Evolutionary conservation across 2,888 invertebrate genomes (phyloP).

Genomic region (Nematopogon swammerdamellus): DNA sequence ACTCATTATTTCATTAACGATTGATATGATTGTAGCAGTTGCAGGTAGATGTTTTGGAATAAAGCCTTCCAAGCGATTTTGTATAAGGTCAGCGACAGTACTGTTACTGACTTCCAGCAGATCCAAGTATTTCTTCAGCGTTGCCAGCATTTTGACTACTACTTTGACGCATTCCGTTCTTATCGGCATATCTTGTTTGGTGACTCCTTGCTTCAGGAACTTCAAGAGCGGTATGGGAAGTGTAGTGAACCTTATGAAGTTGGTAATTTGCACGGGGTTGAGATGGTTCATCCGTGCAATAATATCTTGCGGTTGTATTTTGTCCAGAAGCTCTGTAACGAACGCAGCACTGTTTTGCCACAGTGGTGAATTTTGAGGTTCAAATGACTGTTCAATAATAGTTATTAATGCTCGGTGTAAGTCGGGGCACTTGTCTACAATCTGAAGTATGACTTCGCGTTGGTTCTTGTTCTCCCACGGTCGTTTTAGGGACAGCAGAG

Average conservation of each 20-base stretch:
- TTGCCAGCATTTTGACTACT: constrained; percentile 54
- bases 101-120: constrained; percentile 36
- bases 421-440: constrained; percentile 68
- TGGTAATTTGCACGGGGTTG: constrained; percentile 47
- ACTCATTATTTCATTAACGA: constrained; percentile 30
- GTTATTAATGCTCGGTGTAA: constrained; percentile 61
- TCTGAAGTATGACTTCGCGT: constrained; percentile 59
- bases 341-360: constrained; percentile 52
- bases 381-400: constrained; percentile 58
- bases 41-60: constrained; percentile 44
- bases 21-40: constrained; percentile 25
- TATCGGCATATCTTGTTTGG: constrained; percentile 29
- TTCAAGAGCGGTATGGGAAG: constrained; percentile 49
- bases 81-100: constrained; percentile 25
- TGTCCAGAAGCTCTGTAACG: constrained; percentile 35
- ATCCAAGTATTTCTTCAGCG: constrained; percentile 49
- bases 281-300: constrained; percentile 41
- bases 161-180: constrained; percentile 45
- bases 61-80: constrained; percentile 36
- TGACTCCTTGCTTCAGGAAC: constrained; percentile 29
- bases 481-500: constrained; percentile 61
- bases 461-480: constrained; percentile 69
- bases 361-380: constrained; percentile 53
- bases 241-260: constrained; percentile 44
- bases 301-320: constrained; percentile 46